These are phyloP conservation scores for Escarpia spicata DNA, from an alignment of 2,888 invertebrate genomes.

Conservation along the genomic window DNA sequence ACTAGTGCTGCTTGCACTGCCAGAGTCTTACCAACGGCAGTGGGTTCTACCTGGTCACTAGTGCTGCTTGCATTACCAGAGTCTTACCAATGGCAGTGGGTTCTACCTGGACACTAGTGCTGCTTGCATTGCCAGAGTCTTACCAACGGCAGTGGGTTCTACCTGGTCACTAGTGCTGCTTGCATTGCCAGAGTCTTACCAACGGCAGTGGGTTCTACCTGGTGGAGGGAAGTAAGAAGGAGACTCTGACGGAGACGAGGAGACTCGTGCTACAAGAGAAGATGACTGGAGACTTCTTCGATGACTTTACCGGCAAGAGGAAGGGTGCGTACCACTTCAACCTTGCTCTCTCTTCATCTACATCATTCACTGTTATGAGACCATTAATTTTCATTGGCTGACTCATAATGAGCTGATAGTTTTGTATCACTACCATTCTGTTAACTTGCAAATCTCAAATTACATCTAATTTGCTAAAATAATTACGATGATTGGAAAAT, in stretches of 20 bases:
- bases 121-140: constrained; percentile 49
- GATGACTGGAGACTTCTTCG: constrained; percentile 57
- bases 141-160: constrained; percentile 54
- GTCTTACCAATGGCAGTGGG: constrained; percentile 55
- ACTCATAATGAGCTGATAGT: too few species aligned
- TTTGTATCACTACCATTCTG: too few species aligned
- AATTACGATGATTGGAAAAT: too few species aligned
- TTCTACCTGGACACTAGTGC: constrained; percentile 46
- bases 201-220: constrained; percentile 62
- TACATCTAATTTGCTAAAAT: too few species aligned
- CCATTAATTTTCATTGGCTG: too few species aligned
- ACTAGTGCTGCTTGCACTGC: not conserved
- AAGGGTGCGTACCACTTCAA: constrained; percentile 45
- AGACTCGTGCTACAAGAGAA: constrained; percentile 55
- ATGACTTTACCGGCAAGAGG: constrained; percentile 58
- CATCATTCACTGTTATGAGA: not conserved
- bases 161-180: not conserved
- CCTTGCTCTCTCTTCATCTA: not conserved
- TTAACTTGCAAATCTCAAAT: too few species aligned
- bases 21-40: constrained; percentile 52
- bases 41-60: constrained; percentile 53
- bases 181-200: constrained; percentile 55
- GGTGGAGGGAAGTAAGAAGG: constrained; percentile 41
- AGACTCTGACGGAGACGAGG: constrained; percentile 54
- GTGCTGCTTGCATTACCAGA: too few species aligned